phyloP scores from a whole-genome alignment of 1,140 invertebrate species.

The Aphidius gifuensis region DNA sequence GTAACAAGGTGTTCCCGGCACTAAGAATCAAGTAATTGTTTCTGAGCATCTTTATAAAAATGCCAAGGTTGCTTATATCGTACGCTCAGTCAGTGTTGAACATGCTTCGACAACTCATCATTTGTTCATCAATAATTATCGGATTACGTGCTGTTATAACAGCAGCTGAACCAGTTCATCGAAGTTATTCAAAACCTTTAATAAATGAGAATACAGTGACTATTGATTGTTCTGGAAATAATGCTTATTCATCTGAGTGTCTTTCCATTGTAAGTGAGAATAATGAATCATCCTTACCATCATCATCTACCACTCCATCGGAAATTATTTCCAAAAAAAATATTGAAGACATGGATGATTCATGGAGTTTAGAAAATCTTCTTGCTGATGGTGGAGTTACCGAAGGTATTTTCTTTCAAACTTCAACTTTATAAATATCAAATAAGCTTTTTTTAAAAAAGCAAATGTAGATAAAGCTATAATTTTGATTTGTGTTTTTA shows the following conservation, averaged over 20 bases:
- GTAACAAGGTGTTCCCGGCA: constrained; percentile 26
- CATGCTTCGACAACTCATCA: constrained; percentile 44
- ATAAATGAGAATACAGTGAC: constrained; percentile 17
- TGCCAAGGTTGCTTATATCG: constrained; percentile 26
- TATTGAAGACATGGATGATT: neutral
- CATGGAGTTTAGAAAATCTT: constrained; percentile 15
- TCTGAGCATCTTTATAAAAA: constrained; percentile 45
- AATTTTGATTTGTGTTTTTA: neutral
- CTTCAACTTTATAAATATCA: too few relatives aligned
- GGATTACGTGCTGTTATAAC: constrained; percentile 27
- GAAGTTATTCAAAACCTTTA: constrained; percentile 27
- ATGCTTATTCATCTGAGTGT: constrained; percentile 20
- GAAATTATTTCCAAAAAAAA: neutral
- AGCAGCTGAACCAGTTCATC: constrained; percentile 28
- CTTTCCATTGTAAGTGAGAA: neutral
- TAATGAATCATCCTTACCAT: neutral
- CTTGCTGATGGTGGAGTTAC: constrained; percentile 10
- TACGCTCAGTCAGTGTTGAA: constrained; percentile 43
- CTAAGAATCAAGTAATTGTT: constrained; percentile 41
- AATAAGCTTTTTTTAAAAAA: neutral
- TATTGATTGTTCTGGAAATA: constrained; percentile 15
- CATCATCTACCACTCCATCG: neutral
- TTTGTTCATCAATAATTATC: constrained; percentile 34
- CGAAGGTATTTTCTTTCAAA: constrained; percentile 25
- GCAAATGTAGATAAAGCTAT: neutral